Conservation (phyloP, 2,113 vertebrate species). For the Chaetodon trifascialis region DNA sequence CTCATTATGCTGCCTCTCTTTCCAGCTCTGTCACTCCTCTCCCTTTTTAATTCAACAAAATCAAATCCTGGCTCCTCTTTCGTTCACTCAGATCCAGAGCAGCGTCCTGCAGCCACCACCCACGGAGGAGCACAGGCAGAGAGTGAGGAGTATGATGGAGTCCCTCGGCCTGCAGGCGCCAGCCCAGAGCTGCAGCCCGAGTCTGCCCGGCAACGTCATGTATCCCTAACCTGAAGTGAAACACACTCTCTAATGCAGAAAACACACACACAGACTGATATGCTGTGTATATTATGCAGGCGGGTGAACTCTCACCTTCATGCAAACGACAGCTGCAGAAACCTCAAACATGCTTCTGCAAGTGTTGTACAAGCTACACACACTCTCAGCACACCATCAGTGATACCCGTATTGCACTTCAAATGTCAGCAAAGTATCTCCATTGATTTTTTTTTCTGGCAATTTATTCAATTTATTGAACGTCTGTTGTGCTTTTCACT, state of each 20-base stretch:
- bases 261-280: not conserved
- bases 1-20: not conserved
- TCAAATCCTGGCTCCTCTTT: not conserved
- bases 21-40: not conserved
- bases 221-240: conserved; percentile 71
- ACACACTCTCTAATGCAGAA: not conserved
- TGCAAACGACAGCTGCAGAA: not conserved
- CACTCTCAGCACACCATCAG: not conserved
- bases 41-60: not conserved
- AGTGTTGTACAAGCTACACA: not conserved
- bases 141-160: conserved; percentile 61
- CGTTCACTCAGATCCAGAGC: conserved; percentile 67
- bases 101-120: conserved; percentile 28
- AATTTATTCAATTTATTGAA: conserved; percentile 40
- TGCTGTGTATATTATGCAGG: not conserved
- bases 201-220: conserved; percentile 52
- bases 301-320: not conserved
- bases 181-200: conserved; percentile 25
- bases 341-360: not conserved
- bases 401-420: not conserved
- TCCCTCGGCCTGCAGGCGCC: conserved; percentile 45
- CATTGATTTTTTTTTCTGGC: conserved; percentile 46
- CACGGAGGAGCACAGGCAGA: conserved; percentile 60
- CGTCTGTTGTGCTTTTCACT: conserved; percentile 28
- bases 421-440: conserved; percentile 13